Evolutionary conservation across 2,888 invertebrate species (phyloP), one percentile per base, ranked within the genome.

Genomic region (Vandiemenella viatica): DNA sequence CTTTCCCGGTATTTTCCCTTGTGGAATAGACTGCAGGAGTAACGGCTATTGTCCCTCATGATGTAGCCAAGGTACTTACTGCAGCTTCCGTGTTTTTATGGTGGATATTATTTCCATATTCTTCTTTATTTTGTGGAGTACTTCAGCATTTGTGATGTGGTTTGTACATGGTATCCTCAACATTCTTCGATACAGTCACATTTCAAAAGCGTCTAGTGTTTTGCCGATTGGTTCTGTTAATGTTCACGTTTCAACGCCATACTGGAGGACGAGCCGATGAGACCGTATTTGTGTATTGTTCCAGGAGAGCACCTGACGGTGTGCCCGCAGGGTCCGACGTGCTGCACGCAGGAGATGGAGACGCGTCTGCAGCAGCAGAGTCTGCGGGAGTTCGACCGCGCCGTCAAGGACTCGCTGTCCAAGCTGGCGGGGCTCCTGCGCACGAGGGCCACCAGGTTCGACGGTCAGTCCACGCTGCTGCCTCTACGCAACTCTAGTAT

Each of bases 361-460:
- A 67, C 74, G 43, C 76, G 79, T 58, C 75, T 91, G 62, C 76
- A 78, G 55, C 74, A 75, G 56, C 74, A 77, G 57, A 82, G 83
- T 59, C 75, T 79, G 49, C 73, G 79, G 58, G 82, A 84, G 63
- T 77, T 88, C 60, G 83, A 87, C 59, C 75, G 75, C 57, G 77
- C 80, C 53, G 73, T 86, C 55, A 79, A 78, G 62, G 80, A 83
- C 58, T 80, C 83, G 57, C 80, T 90, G 51, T 74, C 74, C 58
- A 80, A 82, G 63, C 71, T 90, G 53, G 79, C 84, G 18, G 77
- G 79, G 50, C 75, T 83, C 55, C 75, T 92, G 60, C 76, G 78
- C 46, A 78, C 79, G 56, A 77, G 87, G 63, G 86, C 87, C 38
- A 76, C 75, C 61, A 82, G 82, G 65, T 90, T 92, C 68, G 88